A percentile compares a stretch with the other conserved stretches of the same genome.
phyloP scores from a whole-genome alignment of 1,140 invertebrate species.

The Limonius californicus region DNA sequence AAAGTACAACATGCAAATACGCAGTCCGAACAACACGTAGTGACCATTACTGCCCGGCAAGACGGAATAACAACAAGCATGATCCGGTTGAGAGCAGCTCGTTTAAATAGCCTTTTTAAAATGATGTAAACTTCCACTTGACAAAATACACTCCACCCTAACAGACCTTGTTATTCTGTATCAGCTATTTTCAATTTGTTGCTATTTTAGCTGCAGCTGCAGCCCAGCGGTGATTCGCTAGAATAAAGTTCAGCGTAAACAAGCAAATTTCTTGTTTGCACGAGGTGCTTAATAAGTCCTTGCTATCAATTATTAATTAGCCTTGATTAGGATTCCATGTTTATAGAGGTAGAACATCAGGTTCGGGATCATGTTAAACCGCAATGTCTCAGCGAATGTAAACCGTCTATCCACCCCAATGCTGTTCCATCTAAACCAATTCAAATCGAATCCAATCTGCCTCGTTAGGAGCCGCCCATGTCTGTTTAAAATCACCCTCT shows the following conservation, averaged over 20 bases:
- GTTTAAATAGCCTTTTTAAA: slow-evolving; percentile 37
- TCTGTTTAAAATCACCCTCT: slow-evolving; percentile 41
- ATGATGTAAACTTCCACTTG: slow-evolving; percentile 43
- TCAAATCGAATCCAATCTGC: slow-evolving; percentile 45
- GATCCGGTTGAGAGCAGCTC: slow-evolving; percentile 37
- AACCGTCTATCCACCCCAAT: slow-evolving; percentile 38
- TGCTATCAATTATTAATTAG: not conserved
- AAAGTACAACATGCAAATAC: slow-evolving; percentile 21
- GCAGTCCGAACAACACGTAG: slow-evolving; percentile 25
- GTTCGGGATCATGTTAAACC: slow-evolving; percentile 10
- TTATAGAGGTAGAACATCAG: slow-evolving; percentile 3
- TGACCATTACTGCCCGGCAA: slow-evolving; percentile 37
- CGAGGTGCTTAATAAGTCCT: not conserved
- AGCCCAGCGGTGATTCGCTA: too few relatives aligned
- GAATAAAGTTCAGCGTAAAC: too few relatives aligned
- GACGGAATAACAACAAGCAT: slow-evolving; percentile 40
- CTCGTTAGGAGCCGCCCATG: slow-evolving; percentile 43
- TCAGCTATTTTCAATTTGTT: slow-evolving; percentile 3
- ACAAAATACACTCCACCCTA: slow-evolving; percentile 20
- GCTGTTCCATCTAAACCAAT: slow-evolving; percentile 45
- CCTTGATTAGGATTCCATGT: slow-evolving; percentile 4
- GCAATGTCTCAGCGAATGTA: slow-evolving; percentile 17
- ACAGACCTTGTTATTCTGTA: slow-evolving; percentile 12
- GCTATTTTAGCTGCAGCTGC: not conserved
- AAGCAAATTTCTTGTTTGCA: too few relatives aligned